These are phyloP conservation scores for Lasaia peninsularis DNA, from an alignment of 1,140 invertebrate species.

Conservation along the genomic window DNA sequence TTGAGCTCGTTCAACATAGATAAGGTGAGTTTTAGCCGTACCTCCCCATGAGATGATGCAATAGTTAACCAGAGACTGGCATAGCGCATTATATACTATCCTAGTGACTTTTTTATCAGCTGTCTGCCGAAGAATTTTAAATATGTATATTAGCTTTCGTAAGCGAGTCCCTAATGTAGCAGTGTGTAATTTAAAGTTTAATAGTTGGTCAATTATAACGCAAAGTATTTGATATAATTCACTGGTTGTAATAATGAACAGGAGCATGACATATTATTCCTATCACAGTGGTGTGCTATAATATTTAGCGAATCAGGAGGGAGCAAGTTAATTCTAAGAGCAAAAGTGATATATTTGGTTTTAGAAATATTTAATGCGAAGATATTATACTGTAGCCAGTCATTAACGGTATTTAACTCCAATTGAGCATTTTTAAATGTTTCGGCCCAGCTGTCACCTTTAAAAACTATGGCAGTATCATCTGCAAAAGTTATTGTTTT, in stretches of 20 bases:
- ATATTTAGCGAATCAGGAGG: not conserved
- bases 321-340: not conserved
- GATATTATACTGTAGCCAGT: not conserved
- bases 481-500: conserved; percentile 15
- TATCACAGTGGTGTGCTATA: not conserved
- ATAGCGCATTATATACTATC: not conserved
- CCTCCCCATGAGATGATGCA: not conserved
- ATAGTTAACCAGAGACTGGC: not conserved
- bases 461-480: conserved; percentile 13
- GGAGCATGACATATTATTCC: not conserved
- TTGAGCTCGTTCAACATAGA: not conserved
- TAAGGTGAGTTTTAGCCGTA: not conserved
- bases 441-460: not conserved
- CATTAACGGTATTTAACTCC: not conserved
- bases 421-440: not conserved
- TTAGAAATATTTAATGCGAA: not conserved
- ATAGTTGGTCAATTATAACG: not conserved
- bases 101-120: not conserved
- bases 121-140: not conserved
- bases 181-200: not conserved
- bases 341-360: not conserved
- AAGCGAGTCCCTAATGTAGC: not conserved
- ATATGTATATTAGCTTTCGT: not conserved
- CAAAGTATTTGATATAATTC: not conserved
- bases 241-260: not conserved